Conservation (phyloP, 2,113 vertebrate species). For the Catharus bicknelli region DNA sequence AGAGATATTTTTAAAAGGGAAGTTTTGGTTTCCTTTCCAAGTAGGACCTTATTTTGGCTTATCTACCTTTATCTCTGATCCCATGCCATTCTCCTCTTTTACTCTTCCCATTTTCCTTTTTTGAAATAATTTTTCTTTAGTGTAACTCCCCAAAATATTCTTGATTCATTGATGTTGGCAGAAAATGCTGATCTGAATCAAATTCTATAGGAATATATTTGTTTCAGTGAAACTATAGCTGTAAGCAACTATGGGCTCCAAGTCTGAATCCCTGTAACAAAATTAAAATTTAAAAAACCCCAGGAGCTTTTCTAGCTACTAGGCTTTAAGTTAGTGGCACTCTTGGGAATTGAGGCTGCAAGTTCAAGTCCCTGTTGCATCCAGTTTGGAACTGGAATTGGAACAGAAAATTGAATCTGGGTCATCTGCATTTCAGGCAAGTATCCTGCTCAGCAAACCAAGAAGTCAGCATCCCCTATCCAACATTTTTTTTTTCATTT, state of each 20-base stretch:
- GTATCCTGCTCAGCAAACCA: neutral
- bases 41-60: neutral
- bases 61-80: neutral
- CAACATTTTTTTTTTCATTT: neutral
- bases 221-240: conserved; percentile 55
- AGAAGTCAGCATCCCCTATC: neutral
- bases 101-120: conserved; percentile 6
- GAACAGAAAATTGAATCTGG: conserved; percentile 10
- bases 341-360: neutral
- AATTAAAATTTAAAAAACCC: conserved; percentile 10
- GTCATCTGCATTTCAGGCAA: conserved; percentile 31
- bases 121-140: conserved; percentile 12
- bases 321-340: neutral
- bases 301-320: neutral
- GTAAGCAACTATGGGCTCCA: conserved; percentile 28
- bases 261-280: conserved; percentile 26
- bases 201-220: conserved; percentile 31
- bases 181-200: conserved; percentile 1
- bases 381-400: neutral
- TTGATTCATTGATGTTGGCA: conserved; percentile 14
- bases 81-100: neutral
- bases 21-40: conserved; percentile 16
- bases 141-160: conserved; percentile 20
- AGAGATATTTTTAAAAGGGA: conserved; percentile 13
- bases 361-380: conserved; percentile 11